Base-by-base conservation (phyloP, 2,888 invertebrate species). In the Gisinianus flammeolus region DNA sequence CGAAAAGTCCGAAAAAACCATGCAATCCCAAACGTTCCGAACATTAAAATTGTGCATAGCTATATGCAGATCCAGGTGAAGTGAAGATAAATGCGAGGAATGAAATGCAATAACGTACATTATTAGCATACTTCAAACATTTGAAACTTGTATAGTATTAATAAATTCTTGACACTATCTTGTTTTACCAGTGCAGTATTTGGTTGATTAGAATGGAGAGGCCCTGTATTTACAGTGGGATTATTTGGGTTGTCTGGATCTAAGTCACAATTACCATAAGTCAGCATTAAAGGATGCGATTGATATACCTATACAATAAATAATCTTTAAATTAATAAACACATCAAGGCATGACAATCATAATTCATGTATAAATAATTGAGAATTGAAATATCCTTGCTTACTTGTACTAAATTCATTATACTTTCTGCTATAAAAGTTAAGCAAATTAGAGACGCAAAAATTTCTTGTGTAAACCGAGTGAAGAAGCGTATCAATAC, bases 401-500 rank as follows among this genome's bases (percentile, higher is more conserved):
- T 62, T 64, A 90, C 89, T 83, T 91, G 91, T 80, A 92, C 90
- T 79, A 97, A 89, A 86, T 94, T 96, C 86, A 92, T 91, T 82
- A 95, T 90, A 68, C 95, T 94, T 87, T 97, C 97, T 82, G 93
- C 92, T 85, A 99, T 96, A 88, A 98, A 99, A 85, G 99, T 93
- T 84, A 97, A 88, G 0, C 98, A 97, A 85, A 99, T 98, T 79
- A 99, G 90, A 19, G 96, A 94, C 6, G 98, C 95, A 88, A 98
- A 98, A 76, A 98, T 96, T 87, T 99, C 98, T 87, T 98, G 97
- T 0, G 97, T 97, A 88, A 98, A 99, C 77, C 98, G 91, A 3
- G 95, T 94, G 84, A 97, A 93, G 85, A 93, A 91, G 82, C 95
- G 93, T 8, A 98, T 95, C 77, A 98, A 91, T 12, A 95, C 93